A percentile compares a stretch with the other conserved stretches of the same genome.
Conservation (phyloP, 1,140 invertebrate species). For the Solenopsis invicta region DNA sequence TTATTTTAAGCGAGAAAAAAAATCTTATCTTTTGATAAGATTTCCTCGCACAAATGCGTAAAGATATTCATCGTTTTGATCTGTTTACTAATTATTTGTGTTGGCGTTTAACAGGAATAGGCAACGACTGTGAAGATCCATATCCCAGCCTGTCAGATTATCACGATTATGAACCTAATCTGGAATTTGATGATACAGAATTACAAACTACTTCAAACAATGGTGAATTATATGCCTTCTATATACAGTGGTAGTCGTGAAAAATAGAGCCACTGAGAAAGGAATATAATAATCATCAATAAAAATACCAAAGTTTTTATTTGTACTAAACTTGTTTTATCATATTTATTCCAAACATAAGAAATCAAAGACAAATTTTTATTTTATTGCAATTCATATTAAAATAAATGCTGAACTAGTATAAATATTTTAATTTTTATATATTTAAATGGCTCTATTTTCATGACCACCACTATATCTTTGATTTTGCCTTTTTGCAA, state of each 20-base stretch:
- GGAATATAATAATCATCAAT: too few relatives aligned
- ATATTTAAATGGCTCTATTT: too few relatives aligned
- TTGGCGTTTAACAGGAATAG: slow-evolving; percentile 76
- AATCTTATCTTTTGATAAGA: neutral
- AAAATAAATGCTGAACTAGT: too few relatives aligned
- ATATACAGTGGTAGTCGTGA: too few relatives aligned
- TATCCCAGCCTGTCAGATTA: slow-evolving; percentile 96
- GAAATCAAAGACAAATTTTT: too few relatives aligned
- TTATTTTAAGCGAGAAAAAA: neutral
- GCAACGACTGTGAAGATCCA: slow-evolving; percentile 91
- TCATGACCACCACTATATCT: neutral
- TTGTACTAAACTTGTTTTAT: too few relatives aligned
- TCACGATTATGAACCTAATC: slow-evolving; percentile 97
- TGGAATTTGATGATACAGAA: slow-evolving; percentile 98
- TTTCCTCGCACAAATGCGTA: neutral
- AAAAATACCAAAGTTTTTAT: too few relatives aligned
- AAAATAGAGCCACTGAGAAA: too few relatives aligned
- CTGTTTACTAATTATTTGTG: slow-evolving; percentile 31
- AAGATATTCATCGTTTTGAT: slow-evolving; percentile 33
- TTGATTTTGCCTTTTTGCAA: neutral
- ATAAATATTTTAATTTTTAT: too few relatives aligned
- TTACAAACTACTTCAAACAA: slow-evolving; percentile 88
- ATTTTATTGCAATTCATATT: too few relatives aligned
- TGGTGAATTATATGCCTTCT: slow-evolving; percentile 73
- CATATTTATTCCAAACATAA: too few relatives aligned